Percentiles rank a stretch among this genome's conserved stretches.
Conservation (phyloP, 2,888 invertebrate genomes). For the Chromoteleia sp. region DNA sequence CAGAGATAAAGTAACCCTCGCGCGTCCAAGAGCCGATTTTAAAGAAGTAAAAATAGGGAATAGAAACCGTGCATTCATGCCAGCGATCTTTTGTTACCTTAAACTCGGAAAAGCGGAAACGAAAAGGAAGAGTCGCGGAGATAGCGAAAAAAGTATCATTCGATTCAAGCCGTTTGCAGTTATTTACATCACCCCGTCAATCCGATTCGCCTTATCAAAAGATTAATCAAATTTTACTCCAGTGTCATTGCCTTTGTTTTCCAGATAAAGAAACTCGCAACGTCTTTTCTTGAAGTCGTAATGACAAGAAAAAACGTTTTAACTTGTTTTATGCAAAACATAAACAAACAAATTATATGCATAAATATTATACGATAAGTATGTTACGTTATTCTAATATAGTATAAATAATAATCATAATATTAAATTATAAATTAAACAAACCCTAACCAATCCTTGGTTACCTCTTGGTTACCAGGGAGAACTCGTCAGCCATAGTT, state of each 20-base stretch:
- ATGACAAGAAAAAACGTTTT: no score
- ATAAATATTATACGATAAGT: no score
- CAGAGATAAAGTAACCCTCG: slow-evolving; percentile 69
- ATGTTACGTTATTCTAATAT: no score
- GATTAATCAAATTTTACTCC: slow-evolving; percentile 31
- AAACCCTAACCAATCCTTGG: no score
- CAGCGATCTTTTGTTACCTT: slow-evolving; percentile 63
- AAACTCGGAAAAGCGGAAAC: slow-evolving; percentile 64
- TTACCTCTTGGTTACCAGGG: no score
- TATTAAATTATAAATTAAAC: no score
- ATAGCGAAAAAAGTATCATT: slow-evolving; percentile 51
- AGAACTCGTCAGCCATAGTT: no score
- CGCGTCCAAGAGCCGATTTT: slow-evolving; percentile 67
- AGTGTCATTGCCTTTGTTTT: slow-evolving; percentile 5
- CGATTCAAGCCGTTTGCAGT: slow-evolving; percentile 43
- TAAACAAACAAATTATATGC: no score
- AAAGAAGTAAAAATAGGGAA: slow-evolving; percentile 68
- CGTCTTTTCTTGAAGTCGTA: not conserved
- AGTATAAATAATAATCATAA: no score
- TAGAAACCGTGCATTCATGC: slow-evolving; percentile 63
- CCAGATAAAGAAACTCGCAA: not conserved
- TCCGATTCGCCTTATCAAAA: slow-evolving; percentile 40
- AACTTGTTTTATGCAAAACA: no score
- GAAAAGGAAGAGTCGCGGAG: slow-evolving; percentile 57
- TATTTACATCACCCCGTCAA: slow-evolving; percentile 52